phyloP scores from a whole-genome alignment of 2,113 vertebrate genomes.

The Empidonax alnorum region DNA sequence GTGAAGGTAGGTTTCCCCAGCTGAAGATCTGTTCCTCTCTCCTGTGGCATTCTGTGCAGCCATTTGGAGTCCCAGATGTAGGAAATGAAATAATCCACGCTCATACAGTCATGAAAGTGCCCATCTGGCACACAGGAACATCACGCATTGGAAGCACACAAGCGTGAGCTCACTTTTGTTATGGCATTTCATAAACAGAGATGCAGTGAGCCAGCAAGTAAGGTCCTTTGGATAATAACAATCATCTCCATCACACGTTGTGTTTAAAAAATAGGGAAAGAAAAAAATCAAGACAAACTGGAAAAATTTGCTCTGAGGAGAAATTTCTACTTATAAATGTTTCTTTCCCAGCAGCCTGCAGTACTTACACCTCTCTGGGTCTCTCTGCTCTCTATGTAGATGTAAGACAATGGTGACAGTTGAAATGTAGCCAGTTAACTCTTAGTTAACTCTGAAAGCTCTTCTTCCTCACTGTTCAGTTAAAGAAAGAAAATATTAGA shows the following conservation, averaged over 20 bases:
- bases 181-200: constrained; percentile 83
- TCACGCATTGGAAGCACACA: constrained; percentile 81
- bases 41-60: constrained; percentile 83
- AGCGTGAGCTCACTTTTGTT: constrained; percentile 81
- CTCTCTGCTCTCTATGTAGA: background rate
- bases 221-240: constrained; percentile 66
- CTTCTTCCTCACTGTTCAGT: background rate
- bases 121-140: constrained; percentile 90
- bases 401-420: constrained; percentile 48
- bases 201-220: constrained; percentile 70
- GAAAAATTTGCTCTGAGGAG: constrained; percentile 49
- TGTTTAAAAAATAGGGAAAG: constrained; percentile 52
- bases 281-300: constrained; percentile 18
- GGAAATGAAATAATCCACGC: constrained; percentile 91
- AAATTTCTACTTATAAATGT: constrained; percentile 21
- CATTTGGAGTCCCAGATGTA: constrained; percentile 96
- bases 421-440: constrained; percentile 53
- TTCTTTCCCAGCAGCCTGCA: background rate
- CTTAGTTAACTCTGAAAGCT: constrained; percentile 30
- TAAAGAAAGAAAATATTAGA: constrained; percentile 39
- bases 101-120: constrained; percentile 88
- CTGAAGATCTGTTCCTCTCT: constrained; percentile 74
- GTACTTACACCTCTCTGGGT: constrained; percentile 31
- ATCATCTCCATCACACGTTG: constrained; percentile 33
- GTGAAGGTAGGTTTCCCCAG: constrained; percentile 75